Conservation (phyloP, 2,888 invertebrate genomes). For the Rotaria socialis region DNA sequence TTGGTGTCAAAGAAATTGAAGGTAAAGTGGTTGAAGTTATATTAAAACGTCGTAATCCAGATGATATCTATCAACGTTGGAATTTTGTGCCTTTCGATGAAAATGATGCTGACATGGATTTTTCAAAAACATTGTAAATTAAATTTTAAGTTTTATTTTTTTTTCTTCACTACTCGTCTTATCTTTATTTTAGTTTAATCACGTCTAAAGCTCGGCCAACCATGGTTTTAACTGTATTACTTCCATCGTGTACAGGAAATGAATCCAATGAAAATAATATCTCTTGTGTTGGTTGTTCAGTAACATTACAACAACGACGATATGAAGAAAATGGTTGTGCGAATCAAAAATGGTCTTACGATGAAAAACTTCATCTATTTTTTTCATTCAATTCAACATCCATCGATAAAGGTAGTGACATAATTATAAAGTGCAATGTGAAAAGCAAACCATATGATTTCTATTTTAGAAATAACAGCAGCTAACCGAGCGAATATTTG, state of each 20-base stretch:
- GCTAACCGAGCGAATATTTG: constrained; percentile 58
- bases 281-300: constrained; percentile 47
- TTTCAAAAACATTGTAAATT: not conserved
- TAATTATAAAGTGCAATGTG: too few relatives aligned
- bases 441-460: not conserved
- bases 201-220: constrained; percentile 53
- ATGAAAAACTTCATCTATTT: constrained; percentile 55
- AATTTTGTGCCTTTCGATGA: constrained; percentile 55
- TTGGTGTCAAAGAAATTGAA: constrained; percentile 53
- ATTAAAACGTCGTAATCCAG: constrained; percentile 53
- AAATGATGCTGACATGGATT: not conserved
- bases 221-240: constrained; percentile 54
- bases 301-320: constrained; percentile 54
- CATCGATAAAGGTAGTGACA: constrained; percentile 54
- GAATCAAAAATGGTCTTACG: constrained; percentile 57
- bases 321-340: constrained; percentile 56
- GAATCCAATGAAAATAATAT: constrained; percentile 36
- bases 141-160: not conserved
- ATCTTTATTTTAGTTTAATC: constrained; percentile 51
- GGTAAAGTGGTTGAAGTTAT: constrained; percentile 53
- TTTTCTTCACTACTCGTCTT: too few relatives aligned
- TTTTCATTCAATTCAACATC: constrained; percentile 54
- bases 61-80: constrained; percentile 57
- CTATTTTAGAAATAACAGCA: constrained; percentile 56
- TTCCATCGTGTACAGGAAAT: constrained; percentile 50